phyloP scores from a whole-genome alignment of 2,888 invertebrate species.

The Drosophila buzzatii region DNA sequence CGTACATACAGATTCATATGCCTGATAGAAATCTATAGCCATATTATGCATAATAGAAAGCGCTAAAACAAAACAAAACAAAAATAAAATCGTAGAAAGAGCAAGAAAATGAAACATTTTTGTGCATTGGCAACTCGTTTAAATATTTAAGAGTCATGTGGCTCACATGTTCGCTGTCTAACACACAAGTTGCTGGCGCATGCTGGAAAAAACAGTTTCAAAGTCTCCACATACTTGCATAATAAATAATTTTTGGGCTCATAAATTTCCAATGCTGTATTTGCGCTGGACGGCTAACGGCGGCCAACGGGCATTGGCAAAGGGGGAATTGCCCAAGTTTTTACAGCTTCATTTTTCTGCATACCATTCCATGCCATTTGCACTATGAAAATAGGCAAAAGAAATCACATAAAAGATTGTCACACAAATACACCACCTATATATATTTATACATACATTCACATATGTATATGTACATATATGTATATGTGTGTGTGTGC shows the following conservation, averaged over 20 bases:
- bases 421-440: constrained; percentile 28
- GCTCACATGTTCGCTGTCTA: constrained; percentile 25
- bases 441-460: background rate
- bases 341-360: constrained; percentile 60
- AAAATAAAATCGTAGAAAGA: background rate
- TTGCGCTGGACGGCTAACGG: constrained; percentile 3
- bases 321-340: constrained; percentile 46
- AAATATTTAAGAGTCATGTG: constrained; percentile 28
- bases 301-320: background rate
- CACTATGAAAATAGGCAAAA: constrained; percentile 56
- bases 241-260: constrained; percentile 78
- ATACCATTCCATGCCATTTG: constrained; percentile 54
- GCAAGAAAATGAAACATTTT: background rate
- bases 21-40: background rate
- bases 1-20: background rate
- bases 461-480: background rate
- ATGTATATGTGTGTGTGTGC: background rate
- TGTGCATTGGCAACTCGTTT: constrained; percentile 3
- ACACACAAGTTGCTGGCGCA: constrained; percentile 27
- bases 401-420: constrained; percentile 76
- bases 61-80: background rate
- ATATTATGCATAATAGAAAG: background rate
- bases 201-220: constrained; percentile 40
- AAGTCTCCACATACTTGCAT: constrained; percentile 54
- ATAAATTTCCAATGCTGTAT: constrained; percentile 75